Percentiles rank a stretch among this genome's conserved stretches.
Conservation (phyloP, 2,797 vertebrate species). For the Platalea minor region DNA sequence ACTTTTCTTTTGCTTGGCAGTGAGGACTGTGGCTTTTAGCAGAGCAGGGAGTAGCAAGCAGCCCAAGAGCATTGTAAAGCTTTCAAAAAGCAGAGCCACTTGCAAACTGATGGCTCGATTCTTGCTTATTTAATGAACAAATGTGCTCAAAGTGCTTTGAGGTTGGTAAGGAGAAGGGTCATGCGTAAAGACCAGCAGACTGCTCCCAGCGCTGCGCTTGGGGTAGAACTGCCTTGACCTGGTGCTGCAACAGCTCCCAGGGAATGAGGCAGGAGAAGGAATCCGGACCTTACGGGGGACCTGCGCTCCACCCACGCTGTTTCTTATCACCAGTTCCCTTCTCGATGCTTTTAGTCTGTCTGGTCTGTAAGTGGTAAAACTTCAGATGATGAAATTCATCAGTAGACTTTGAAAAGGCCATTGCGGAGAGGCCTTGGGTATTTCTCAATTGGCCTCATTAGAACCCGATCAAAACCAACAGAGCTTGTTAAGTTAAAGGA, state of each 20-base stretch:
- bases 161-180: not conserved
- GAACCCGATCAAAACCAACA: conserved; percentile 20
- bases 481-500: conserved; percentile 11
- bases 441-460: conserved; percentile 36
- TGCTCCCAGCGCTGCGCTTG: not conserved
- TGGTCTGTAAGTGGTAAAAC: not conserved
- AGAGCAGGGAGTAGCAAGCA: not conserved
- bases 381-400: not conserved
- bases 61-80: not conserved
- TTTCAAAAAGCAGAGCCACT: not conserved
- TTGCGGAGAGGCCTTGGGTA: not conserved
- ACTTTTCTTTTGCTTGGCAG: fast-evolving
- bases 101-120: fast-evolving
- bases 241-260: not conserved
- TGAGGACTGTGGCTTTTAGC: not conserved
- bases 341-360: not conserved
- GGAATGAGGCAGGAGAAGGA: not conserved
- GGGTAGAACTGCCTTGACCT: not conserved
- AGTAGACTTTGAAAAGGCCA: not conserved
- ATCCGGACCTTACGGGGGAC: fast-evolving
- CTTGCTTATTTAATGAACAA: not conserved
- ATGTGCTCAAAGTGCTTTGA: not conserved
- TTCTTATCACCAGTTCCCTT: not conserved
- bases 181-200: not conserved
- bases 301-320: not conserved